Evolutionary conservation across 2,888 invertebrate genomes (phyloP).

Genomic region (Sipha maydis): DNA sequence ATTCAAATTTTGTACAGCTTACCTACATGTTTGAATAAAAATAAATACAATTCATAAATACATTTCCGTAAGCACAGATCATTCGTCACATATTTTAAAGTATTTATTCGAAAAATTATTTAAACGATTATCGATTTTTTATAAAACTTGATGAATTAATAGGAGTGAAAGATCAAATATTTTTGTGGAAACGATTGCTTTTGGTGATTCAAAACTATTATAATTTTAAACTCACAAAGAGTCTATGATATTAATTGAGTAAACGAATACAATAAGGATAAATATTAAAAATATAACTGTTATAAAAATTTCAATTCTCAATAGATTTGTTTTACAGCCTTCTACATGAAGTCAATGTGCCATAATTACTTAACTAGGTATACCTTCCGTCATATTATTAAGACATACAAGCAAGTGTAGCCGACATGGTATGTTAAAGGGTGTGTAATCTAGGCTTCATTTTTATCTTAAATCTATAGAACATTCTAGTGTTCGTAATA

Average conservation of each 20-base stretch:
- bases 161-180: not conserved
- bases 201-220: not conserved
- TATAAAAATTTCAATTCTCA: not conserved
- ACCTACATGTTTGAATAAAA: not conserved
- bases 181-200: not conserved
- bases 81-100: not conserved
- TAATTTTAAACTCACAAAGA: not conserved
- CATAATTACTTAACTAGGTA: not conserved
- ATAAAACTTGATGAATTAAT: not conserved
- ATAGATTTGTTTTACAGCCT: not conserved
- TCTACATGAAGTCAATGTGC: not conserved
- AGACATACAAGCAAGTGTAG: not conserved
- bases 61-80: not conserved
- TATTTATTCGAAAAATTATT: not conserved
- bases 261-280: not conserved
- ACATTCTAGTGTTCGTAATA: slow-evolving; percentile 20
- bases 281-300: not conserved
- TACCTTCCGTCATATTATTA: not conserved
- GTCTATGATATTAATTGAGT: not conserved
- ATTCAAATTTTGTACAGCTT: not conserved
- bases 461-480: slow-evolving; percentile 29
- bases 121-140: not conserved
- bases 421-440: not conserved
- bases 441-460: not conserved
- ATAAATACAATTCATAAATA: not conserved